These are phyloP conservation scores for Penaeus monodon DNA, from an alignment of 2,888 invertebrate genomes.

Conservation along the genomic window DNA sequence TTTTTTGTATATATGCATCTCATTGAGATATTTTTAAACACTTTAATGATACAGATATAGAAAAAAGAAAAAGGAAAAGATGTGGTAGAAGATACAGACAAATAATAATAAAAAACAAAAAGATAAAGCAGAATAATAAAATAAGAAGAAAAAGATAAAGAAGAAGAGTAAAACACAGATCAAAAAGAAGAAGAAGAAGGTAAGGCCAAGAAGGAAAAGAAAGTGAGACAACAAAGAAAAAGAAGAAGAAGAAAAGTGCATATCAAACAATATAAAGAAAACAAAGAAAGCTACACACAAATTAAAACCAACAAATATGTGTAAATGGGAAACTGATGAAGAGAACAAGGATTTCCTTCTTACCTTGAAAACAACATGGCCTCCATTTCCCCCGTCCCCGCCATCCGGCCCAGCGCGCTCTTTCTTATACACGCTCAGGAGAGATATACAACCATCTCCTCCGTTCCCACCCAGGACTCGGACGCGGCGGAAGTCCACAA, in stretches of 20 bases:
- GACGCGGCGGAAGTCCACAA: conserved; percentile 80
- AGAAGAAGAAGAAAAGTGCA: no score
- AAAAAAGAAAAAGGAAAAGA: no score
- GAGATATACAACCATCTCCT: conserved; percentile 92
- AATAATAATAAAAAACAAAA: neutral
- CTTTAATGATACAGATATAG: no score
- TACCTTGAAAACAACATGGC: conserved; percentile 88
- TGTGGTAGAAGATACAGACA: neutral
- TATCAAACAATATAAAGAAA: no score
- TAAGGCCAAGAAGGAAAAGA: no score
- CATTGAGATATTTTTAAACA: no score
- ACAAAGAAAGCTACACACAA: no score
- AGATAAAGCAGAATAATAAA: neutral
- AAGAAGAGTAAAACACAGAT: neutral
- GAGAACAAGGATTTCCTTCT: conserved; percentile 25
- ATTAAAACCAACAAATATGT: no score
- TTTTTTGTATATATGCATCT: no score
- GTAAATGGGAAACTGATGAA: neutral
- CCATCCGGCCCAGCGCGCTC: conserved; percentile 95
- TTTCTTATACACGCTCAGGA: conserved; percentile 84
- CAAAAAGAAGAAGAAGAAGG: neutral
- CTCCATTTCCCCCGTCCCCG: conserved; percentile 96
- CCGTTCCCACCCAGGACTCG: conserved; percentile 86
- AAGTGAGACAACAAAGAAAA: no score
- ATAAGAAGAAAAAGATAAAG: neutral